A percentile compares a stretch with the other conserved stretches of the same genome.
These are phyloP conservation scores for Homalodisca vitripennis DNA, from an alignment of 1,140 invertebrate species.

Conservation along the genomic window DNA sequence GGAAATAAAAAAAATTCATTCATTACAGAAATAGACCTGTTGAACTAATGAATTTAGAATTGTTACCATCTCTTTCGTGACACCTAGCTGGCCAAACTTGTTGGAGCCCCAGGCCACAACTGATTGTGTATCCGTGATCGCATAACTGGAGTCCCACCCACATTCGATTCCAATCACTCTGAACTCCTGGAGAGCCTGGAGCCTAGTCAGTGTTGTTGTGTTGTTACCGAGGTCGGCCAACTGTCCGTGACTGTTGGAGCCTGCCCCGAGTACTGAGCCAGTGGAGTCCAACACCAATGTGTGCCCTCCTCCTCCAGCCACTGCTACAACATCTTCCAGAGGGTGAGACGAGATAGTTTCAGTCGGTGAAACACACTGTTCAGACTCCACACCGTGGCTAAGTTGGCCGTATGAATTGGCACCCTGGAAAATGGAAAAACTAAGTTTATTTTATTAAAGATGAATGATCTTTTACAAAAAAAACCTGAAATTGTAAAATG, in stretches of 20 bases:
- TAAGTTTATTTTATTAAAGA: too few relatives aligned
- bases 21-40: too few relatives aligned
- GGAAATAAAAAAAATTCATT: too few relatives aligned
- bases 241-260: slow-evolving; percentile 82
- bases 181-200: slow-evolving; percentile 44
- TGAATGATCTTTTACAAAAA: too few relatives aligned
- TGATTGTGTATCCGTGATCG: slow-evolving; percentile 47
- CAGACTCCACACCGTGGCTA: slow-evolving; percentile 63
- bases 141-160: slow-evolving; percentile 73
- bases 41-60: too few relatives aligned
- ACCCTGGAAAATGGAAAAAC: too few relatives aligned
- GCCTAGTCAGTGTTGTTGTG: slow-evolving; percentile 36
- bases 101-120: slow-evolving; percentile 76
- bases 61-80: slow-evolving; percentile 28
- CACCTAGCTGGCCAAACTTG: slow-evolving; percentile 66
- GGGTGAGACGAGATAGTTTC: slow-evolving; percentile 50
- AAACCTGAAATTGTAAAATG: too few relatives aligned
- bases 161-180: slow-evolving; percentile 59
- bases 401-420: slow-evolving; percentile 84
- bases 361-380: slow-evolving; percentile 62
- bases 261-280: slow-evolving; percentile 73
- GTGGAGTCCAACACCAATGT: slow-evolving; percentile 63
- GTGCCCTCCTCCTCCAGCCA: slow-evolving; percentile 75
- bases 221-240: slow-evolving; percentile 55
- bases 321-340: slow-evolving; percentile 54